Evolutionary conservation across 2,113 vertebrate genomes (phyloP).

Genomic region (Larimichthys crocea): DNA sequence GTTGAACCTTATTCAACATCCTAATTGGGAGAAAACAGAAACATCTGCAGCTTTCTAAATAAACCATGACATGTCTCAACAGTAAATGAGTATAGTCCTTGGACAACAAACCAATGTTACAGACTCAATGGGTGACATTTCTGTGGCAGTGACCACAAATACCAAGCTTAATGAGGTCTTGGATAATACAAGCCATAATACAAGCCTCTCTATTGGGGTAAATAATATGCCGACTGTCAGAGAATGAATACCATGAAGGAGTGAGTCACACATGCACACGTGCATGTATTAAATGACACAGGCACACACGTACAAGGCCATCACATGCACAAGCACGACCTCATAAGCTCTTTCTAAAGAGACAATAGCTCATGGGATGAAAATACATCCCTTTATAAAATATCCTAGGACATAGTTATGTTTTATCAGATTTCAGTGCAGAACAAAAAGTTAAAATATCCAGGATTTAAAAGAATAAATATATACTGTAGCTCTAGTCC

Average conservation of each 20-base stretch:
- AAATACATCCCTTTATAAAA: neutral
- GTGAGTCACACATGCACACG: constrained; percentile 38
- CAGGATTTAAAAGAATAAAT: neutral
- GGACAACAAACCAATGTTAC: constrained; percentile 11
- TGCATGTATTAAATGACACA: constrained; percentile 13
- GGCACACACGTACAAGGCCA: constrained; percentile 1
- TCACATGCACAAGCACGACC: constrained; percentile 11
- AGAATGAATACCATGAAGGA: constrained; percentile 25
- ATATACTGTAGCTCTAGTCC: neutral
- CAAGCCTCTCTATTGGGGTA: constrained; percentile 31
- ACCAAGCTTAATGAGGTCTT: constrained; percentile 20
- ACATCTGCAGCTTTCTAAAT: neutral
- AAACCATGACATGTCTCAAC: neutral
- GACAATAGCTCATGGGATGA: constrained; percentile 18
- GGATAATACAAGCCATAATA: constrained; percentile 38
- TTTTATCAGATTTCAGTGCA: constrained; percentile 3
- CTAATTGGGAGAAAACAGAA: constrained; percentile 5
- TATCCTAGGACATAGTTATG: neutral
- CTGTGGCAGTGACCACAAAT: constrained; percentile 5
- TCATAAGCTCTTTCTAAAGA: constrained; percentile 25
- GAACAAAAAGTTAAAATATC: neutral
- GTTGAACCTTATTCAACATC: neutral
- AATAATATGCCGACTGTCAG: constrained; percentile 42
- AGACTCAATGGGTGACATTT: constrained; percentile 30
- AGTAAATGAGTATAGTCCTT: neutral